Evolutionary conservation across 2,797 vertebrate genomes (phyloP).

Genomic region (Halcyon smyrnensis): DNA sequence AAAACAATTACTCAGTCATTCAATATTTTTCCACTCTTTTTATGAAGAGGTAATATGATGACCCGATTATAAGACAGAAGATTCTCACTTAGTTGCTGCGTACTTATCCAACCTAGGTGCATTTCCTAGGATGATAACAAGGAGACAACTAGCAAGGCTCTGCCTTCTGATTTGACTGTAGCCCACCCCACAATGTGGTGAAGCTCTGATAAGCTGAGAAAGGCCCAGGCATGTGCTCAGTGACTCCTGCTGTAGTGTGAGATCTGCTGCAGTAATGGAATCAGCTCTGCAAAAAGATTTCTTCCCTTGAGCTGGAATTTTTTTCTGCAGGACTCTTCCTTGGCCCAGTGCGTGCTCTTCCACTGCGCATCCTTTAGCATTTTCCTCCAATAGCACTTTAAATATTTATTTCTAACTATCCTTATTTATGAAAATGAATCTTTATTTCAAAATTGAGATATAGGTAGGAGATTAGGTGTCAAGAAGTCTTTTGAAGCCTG

Average conservation of each 20-base stretch:
- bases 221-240: background rate
- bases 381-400: background rate
- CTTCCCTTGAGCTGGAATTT: background rate
- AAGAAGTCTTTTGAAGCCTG: background rate
- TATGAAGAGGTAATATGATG: background rate
- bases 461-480: background rate
- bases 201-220: background rate
- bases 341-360: background rate
- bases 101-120: background rate
- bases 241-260: background rate
- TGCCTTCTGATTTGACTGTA: background rate
- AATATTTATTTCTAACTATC: background rate
- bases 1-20: background rate
- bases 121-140: background rate
- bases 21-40: background rate
- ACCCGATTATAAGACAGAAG: background rate
- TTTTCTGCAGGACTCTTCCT: background rate
- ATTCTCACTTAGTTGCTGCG: background rate
- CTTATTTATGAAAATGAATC: background rate
- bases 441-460: background rate
- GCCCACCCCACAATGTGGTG: background rate
- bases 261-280: background rate
- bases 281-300: background rate
- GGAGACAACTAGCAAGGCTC: background rate
- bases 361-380: background rate